These are phyloP conservation scores for Odocoileus hemionus DNA, from an alignment of 2,113 vertebrate species.

Conservation along the genomic window DNA sequence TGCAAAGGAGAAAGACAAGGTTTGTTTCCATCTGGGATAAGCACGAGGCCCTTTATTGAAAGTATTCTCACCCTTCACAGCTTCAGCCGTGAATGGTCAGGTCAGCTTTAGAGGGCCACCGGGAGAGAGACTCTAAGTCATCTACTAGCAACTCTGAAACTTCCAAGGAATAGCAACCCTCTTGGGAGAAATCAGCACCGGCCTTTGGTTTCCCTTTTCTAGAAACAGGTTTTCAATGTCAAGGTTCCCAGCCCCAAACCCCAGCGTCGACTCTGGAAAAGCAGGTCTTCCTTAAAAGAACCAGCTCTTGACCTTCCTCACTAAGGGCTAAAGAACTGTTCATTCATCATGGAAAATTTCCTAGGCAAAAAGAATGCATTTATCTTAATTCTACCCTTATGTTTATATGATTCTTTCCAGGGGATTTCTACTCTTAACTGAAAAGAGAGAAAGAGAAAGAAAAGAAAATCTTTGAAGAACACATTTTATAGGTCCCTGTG, in stretches of 20 bases:
- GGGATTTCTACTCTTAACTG: constrained; percentile 62
- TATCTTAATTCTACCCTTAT: constrained; percentile 77
- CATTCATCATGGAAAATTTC: constrained; percentile 81
- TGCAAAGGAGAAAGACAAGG: background rate
- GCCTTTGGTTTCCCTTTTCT: background rate
- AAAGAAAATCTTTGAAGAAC: background rate
- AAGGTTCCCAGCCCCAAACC: background rate
- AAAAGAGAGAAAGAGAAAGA: constrained; percentile 21
- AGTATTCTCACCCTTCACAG: background rate
- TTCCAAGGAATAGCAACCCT: background rate
- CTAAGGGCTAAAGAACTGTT: constrained; percentile 71
- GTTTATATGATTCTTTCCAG: constrained; percentile 77
- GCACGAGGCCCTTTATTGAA: background rate
- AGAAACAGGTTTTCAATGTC: constrained; percentile 2
- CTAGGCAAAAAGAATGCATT: constrained; percentile 76
- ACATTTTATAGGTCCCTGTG: background rate
- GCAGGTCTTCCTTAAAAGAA: constrained; percentile 6
- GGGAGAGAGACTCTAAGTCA: background rate
- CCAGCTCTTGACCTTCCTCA: constrained; percentile 69
- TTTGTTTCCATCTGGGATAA: background rate
- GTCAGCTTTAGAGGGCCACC: background rate
- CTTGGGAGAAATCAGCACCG: background rate
- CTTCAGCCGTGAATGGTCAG: background rate
- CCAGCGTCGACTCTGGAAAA: background rate
- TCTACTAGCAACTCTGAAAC: background rate